These are phyloP conservation scores for Anoplopoma fimbria DNA, from an alignment of 2,113 vertebrate genomes.

Conservation along the genomic window DNA sequence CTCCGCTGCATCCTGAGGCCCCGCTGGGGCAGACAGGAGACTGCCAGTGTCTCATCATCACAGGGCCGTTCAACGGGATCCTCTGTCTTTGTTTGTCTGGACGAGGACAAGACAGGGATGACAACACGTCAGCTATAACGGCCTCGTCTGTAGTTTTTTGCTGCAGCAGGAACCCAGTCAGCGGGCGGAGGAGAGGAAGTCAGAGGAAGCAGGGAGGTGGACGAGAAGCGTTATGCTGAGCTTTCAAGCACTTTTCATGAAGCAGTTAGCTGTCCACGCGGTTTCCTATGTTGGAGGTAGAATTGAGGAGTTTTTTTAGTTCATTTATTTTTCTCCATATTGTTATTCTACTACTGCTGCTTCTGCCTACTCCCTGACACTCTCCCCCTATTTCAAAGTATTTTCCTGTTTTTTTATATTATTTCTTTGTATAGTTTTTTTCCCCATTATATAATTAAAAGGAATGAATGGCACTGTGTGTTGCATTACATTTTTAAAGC, in stretches of 20 bases:
- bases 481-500: no score
- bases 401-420: neutral
- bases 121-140: conserved; percentile 66
- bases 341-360: neutral
- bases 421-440: neutral
- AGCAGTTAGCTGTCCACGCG: neutral
- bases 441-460: neutral
- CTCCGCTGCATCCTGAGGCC: conserved; percentile 67
- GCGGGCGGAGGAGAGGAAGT: conserved; percentile 34
- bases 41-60: conserved; percentile 53
- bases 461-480: neutral
- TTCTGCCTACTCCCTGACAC: neutral
- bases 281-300: neutral
- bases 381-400: neutral
- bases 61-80: conserved; percentile 40
- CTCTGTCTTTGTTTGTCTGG: conserved; percentile 68
- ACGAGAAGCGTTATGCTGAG: neutral
- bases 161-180: conserved; percentile 62
- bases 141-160: conserved; percentile 69
- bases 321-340: neutral
- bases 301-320: neutral
- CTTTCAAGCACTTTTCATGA: conserved; percentile 16
- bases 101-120: conserved; percentile 65
- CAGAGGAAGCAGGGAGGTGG: conserved; percentile 39
- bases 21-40: conserved; percentile 68